Conservation (phyloP, 2,113 vertebrate genomes). For the Psittacara wagleri region DNA sequence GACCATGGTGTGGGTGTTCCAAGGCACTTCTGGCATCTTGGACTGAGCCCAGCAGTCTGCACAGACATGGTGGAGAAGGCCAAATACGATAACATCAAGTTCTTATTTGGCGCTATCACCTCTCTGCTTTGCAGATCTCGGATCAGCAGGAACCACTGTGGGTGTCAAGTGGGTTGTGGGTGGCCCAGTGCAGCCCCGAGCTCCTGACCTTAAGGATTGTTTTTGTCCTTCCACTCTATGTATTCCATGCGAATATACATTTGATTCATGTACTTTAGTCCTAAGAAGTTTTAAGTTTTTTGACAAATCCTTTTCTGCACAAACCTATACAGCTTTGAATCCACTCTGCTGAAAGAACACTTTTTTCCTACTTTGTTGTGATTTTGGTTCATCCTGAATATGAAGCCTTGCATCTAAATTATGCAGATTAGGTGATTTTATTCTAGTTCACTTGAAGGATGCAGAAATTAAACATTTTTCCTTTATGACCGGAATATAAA, state of each 20-base stretch:
- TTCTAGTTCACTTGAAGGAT: not conserved
- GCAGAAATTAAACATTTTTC: not conserved
- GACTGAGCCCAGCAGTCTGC: not conserved
- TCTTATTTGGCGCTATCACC: not conserved
- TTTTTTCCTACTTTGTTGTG: not conserved
- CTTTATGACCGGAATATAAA: not conserved
- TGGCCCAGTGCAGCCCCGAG: not conserved
- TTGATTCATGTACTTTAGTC: not conserved
- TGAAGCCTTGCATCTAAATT: not conserved
- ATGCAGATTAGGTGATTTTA: not conserved
- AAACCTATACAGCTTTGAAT: not conserved
- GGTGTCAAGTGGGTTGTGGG: accelerated
- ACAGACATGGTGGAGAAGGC: not conserved
- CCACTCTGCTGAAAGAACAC: not conserved
- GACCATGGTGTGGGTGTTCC: not conserved
- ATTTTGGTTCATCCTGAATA: not conserved
- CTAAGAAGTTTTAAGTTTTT: not conserved
- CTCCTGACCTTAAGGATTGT: not conserved
- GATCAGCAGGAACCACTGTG: not conserved
- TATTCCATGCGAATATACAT: not conserved
- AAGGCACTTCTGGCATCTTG: not conserved
- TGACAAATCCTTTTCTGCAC: not conserved
- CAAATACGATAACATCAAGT: not conserved
- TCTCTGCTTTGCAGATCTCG: not conserved
- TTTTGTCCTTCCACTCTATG: not conserved